Evolutionary conservation across 2,113 vertebrate genomes (phyloP).

Genomic region (Melanotaenia duboulayi): DNA sequence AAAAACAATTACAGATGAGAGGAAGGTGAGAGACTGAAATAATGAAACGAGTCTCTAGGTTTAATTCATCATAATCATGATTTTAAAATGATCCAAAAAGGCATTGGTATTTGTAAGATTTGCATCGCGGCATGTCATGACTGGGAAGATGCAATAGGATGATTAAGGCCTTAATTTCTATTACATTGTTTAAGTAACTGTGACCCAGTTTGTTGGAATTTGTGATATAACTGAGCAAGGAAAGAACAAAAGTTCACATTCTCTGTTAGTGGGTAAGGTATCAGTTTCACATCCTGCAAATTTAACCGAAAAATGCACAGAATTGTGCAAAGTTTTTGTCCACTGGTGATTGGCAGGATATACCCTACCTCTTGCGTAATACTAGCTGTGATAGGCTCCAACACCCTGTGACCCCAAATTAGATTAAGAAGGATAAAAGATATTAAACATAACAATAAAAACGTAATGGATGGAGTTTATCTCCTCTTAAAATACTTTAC

Average conservation of each 20-base stretch:
- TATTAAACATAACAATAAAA: too few species aligned
- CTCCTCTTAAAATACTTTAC: too few species aligned
- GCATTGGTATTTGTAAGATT: slow-evolving; percentile 27
- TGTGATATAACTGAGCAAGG: background rate
- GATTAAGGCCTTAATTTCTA: slow-evolving; percentile 6
- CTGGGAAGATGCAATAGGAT: slow-evolving; percentile 16
- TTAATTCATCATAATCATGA: slow-evolving; percentile 31
- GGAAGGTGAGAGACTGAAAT: slow-evolving; percentile 21
- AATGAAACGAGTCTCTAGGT: slow-evolving; percentile 48
- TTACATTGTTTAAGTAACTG: slow-evolving; percentile 11
- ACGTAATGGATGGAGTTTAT: too few species aligned
- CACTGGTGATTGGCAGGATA: too few species aligned
- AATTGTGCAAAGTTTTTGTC: too few species aligned
- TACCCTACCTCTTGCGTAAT: too few species aligned
- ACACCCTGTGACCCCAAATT: too few species aligned
- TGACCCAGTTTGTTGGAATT: background rate
- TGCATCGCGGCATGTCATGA: slow-evolving; percentile 23
- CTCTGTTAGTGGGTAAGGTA: too few species aligned
- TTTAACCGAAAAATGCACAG: too few species aligned
- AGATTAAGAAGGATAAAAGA: too few species aligned
- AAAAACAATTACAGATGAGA: slow-evolving; percentile 29
- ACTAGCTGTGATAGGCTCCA: too few species aligned
- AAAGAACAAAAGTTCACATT: background rate
- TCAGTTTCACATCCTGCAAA: too few species aligned
- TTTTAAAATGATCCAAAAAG: slow-evolving; percentile 39